phyloP scores from a whole-genome alignment of 2,797 vertebrate genomes.

The Gadopsis marmoratus region DNA sequence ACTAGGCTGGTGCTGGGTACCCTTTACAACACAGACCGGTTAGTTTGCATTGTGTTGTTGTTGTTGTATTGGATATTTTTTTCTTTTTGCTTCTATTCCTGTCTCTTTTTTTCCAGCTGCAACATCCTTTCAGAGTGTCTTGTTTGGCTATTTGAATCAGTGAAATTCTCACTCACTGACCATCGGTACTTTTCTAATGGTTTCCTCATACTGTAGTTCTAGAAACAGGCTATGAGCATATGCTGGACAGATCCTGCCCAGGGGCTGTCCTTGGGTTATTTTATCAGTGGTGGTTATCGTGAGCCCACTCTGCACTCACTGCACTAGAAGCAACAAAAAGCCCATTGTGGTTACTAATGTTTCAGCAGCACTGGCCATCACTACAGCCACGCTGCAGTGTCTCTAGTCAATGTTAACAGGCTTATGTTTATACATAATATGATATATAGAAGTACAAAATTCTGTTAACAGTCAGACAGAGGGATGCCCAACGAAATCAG shows the following conservation, averaged over 20 bases:
- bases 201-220: constrained; percentile 33
- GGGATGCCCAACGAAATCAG: neutral
- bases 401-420: too few relatives aligned
- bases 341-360: constrained; percentile 41
- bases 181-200: constrained; percentile 22
- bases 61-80: constrained; percentile 20
- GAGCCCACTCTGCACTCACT: constrained; percentile 23
- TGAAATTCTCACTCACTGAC: constrained; percentile 2
- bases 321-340: neutral
- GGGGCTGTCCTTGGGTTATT: constrained; percentile 53
- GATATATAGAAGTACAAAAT: neutral
- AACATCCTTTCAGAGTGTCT: constrained; percentile 1
- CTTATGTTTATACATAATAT: neutral
- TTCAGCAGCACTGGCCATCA: constrained; percentile 6
- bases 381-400: neutral
- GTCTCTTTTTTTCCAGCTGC: neutral
- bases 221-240: constrained; percentile 37
- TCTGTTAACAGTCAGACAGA: neutral
- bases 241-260: constrained; percentile 39
- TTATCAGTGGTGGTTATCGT: constrained; percentile 36
- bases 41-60: constrained; percentile 15
- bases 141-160: constrained; percentile 38
- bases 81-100: neutral
- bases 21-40: constrained; percentile 20
- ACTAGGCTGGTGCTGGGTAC: constrained; percentile 13